phyloP scores from a whole-genome alignment of 2,888 invertebrate genomes.

The Idaea aversata region DNA sequence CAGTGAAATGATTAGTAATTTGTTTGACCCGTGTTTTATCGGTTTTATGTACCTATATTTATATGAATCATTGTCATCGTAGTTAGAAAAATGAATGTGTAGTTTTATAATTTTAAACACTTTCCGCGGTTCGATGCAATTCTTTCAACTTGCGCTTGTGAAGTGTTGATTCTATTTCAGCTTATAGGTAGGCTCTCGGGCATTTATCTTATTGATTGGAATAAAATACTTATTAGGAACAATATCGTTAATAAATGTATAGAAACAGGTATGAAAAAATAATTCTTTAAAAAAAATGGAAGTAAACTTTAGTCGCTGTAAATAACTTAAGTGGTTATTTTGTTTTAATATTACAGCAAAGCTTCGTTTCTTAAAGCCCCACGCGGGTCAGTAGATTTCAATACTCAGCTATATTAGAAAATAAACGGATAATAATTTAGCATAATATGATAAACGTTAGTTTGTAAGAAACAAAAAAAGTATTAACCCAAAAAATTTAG shows the following conservation, averaged over 20 bases:
- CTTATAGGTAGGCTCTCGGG: not conserved
- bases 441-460: constrained; percentile 58
- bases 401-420: constrained; percentile 64
- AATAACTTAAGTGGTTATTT: constrained; percentile 57
- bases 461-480: constrained; percentile 72
- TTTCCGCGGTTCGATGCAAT: constrained; percentile 40
- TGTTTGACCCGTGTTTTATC: not conserved
- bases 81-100: constrained; percentile 69
- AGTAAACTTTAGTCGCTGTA: constrained; percentile 52
- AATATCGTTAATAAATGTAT: not conserved
- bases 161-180: constrained; percentile 50
- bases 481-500: constrained; percentile 74
- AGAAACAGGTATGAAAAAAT: not conserved
- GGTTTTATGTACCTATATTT: constrained; percentile 23
- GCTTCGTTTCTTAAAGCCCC: constrained; percentile 55
- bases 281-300: not conserved
- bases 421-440: constrained; percentile 75
- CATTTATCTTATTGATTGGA: not conserved
- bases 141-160: constrained; percentile 64
- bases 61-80: constrained; percentile 48
- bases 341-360: constrained; percentile 26
- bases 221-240: not conserved
- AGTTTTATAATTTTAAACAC: constrained; percentile 29
- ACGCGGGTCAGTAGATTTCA: constrained; percentile 57
- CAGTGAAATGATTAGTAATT: not conserved